Percentiles rank a stretch among this genome's conserved stretches.
These are phyloP conservation scores for Thymelicus acteon DNA, from an alignment of 2,888 invertebrate species.

Conservation along the genomic window DNA sequence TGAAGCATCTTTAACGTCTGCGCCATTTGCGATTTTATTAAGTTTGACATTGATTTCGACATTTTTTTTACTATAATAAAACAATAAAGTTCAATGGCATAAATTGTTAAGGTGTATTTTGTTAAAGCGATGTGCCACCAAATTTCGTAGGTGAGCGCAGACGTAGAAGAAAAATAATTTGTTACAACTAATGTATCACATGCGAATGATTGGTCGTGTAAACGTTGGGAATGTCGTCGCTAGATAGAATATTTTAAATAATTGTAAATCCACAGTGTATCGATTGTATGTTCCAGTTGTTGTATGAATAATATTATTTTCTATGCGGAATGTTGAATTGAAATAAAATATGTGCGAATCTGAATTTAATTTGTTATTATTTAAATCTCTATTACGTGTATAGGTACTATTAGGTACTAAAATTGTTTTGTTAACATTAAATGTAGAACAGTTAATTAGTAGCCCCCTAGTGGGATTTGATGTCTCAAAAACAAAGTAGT, in stretches of 20 bases:
- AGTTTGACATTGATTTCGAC: background rate
- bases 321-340: conserved; percentile 34
- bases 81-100: no score
- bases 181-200: conserved; percentile 20
- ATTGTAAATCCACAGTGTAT: conserved; percentile 35
- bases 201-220: conserved; percentile 27
- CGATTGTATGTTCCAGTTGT: conserved; percentile 32
- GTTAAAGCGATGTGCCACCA: no score
- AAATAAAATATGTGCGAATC: conserved; percentile 36
- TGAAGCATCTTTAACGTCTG: conserved; percentile 11
- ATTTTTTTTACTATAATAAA: background rate
- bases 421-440: no score
- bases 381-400: no score
- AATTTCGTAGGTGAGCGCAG: conserved; percentile 34
- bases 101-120: no score
- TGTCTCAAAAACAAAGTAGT: no score
- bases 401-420: no score
- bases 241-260: conserved; percentile 38
- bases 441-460: no score
- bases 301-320: conserved; percentile 38
- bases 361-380: conserved; percentile 25
- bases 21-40: background rate
- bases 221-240: conserved; percentile 26
- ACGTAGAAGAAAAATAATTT: background rate
- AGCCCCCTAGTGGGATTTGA: no score